Conservation (phyloP, 2,797 vertebrate genomes). For the Vireo griseus region DNA sequence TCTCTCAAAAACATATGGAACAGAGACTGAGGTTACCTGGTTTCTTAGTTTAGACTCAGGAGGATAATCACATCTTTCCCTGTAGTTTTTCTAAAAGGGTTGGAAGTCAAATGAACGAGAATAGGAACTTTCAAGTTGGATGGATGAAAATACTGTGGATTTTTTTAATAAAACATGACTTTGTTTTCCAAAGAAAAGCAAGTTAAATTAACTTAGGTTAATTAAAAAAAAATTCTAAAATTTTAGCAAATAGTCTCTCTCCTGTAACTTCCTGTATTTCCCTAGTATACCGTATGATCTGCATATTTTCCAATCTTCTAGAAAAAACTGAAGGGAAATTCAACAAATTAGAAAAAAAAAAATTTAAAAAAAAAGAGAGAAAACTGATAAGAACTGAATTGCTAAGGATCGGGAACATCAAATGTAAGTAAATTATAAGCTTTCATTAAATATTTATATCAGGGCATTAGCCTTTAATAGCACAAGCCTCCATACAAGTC, state of each 20-base stretch:
- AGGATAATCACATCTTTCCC: not conserved
- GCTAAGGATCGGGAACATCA: not conserved
- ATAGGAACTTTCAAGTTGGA: not conserved
- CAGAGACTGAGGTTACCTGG: not conserved
- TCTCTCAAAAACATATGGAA: not conserved
- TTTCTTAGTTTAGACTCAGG: not conserved
- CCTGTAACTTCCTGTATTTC: not conserved
- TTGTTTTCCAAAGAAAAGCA: not conserved
- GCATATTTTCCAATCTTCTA: not conserved
- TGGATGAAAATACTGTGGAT: not conserved
- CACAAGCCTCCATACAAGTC: not conserved
- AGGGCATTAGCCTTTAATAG: slow-evolving; percentile 16
- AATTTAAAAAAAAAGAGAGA: not conserved
- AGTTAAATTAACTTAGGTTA: not conserved
- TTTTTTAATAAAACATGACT: not conserved
- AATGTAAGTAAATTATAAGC: not conserved
- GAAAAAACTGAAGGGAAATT: not conserved
- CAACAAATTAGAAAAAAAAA: too few relatives aligned
- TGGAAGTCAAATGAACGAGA: not conserved
- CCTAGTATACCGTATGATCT: accelerated
- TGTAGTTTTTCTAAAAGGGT: not conserved
- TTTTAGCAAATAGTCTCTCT: not conserved
- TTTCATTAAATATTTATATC: slow-evolving; percentile 40
- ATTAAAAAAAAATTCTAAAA: not conserved
- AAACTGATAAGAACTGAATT: not conserved